Base-by-base conservation (phyloP, 1,140 invertebrate genomes). In the Drosophila carrolli region DNA sequence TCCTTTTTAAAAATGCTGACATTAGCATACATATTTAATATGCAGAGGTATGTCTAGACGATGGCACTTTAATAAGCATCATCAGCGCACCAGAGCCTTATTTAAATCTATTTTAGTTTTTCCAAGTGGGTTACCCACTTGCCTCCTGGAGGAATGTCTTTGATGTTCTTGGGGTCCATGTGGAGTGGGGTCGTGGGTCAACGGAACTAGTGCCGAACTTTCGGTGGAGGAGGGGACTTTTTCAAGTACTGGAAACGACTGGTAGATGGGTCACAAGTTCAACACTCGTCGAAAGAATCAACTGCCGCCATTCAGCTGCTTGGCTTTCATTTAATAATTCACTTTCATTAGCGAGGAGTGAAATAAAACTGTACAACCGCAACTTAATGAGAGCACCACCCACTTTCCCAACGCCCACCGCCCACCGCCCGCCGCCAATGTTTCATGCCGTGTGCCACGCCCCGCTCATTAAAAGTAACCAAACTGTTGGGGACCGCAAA, bases 381-480 rank as follows among this genome's bases (percentile, higher is more conserved):
- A 88, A 89, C 83, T 79, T 80, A 86, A 86, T 86, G 83, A 86
- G 83, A 83, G 71, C 65, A 62, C 51, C 75, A 35, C 38, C 37
- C 47, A 50, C 61, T 23, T 4, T 7, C 9, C 47, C 47, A 40
- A 41, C 62, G 29, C 40, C 32, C 53, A 7, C 32, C 44, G 11
- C n/a, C 16, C 16, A 16, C 16, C 62, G 29, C 40, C 46, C 29
- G 4, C 5, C 41, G 27, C n/a, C 43, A 73, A 41, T 73, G 70
- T 70, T 73, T 73, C 57, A 55, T 46, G 50, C 44, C 59, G 13
- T 47, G 62, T 43, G 70, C 78, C 68, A 72, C 83, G 83, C 83
- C 83, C 43, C 76, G 75, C 83, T 86, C 83, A 86, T 86, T 86
- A 86, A 86, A 86, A 86, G 79, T 89, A 88, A 86, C 84, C 75